These are phyloP conservation scores for Anguilla megastoma DNA, from an alignment of 2,797 vertebrate genomes.

Conservation along the genomic window DNA sequence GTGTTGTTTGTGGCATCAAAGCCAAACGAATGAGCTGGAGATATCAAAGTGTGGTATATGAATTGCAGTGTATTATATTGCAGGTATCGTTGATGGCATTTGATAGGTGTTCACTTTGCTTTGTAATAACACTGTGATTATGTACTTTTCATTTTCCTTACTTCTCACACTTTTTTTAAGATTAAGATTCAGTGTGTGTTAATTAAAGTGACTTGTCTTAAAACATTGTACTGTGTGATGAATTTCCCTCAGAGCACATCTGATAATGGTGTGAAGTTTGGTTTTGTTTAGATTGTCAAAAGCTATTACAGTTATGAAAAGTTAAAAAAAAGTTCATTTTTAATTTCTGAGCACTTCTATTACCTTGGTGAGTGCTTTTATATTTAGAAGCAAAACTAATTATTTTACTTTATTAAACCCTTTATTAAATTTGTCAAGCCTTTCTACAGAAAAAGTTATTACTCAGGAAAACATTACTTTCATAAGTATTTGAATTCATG, in stretches of 20 bases:
- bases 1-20: conserved; percentile 21
- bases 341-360: not conserved
- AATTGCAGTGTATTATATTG: not conserved
- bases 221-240: conserved; percentile 21
- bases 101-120: conserved; percentile 29
- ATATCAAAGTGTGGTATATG: conserved; percentile 14
- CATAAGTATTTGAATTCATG: not conserved
- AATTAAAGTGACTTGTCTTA: conserved; percentile 36
- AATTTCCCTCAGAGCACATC: not conserved
- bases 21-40: not conserved
- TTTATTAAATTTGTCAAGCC: not conserved
- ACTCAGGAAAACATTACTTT: not conserved
- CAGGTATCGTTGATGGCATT: conserved; percentile 20
- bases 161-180: conserved; percentile 26
- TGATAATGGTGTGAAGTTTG: no score
- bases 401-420: not conserved
- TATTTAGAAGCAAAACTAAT: not conserved
- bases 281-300: conserved; percentile 11
- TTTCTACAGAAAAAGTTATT: not conserved
- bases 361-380: not conserved
- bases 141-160: conserved; percentile 32
- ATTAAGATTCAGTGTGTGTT: conserved; percentile 29
- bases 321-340: not conserved
- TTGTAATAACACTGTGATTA: conserved; percentile 47
- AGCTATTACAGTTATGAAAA: not conserved